Conservation (phyloP, 2,888 invertebrate genomes). For the Yponomeuta evonymella region DNA sequence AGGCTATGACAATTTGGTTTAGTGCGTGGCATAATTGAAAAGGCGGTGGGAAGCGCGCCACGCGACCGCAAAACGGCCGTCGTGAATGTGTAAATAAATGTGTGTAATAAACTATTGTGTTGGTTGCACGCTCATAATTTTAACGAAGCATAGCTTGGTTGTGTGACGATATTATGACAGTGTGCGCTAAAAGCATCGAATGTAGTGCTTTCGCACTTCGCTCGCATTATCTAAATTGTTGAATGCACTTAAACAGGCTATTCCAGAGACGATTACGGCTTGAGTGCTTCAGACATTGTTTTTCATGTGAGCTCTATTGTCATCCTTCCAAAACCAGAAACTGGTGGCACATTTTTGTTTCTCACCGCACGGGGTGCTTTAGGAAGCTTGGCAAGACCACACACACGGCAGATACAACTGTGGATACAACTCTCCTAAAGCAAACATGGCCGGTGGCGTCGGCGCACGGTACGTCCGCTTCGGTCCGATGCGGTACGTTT, state of each 20-base stretch:
- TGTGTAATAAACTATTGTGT: slow-evolving; percentile 56
- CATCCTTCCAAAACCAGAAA: not conserved
- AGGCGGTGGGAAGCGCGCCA: slow-evolving; percentile 62
- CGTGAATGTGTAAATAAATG: slow-evolving; percentile 41
- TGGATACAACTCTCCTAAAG: slow-evolving; percentile 48
- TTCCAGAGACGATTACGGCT: slow-evolving; percentile 24
- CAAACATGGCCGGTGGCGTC: slow-evolving; percentile 57
- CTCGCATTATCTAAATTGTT: slow-evolving; percentile 62
- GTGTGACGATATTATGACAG: slow-evolving; percentile 26
- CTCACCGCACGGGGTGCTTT: not conserved
- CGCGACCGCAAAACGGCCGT: slow-evolving; percentile 56
- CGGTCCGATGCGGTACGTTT: slow-evolving; percentile 46
- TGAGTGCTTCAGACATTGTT: slow-evolving; percentile 9
- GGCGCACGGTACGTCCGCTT: slow-evolving; percentile 40
- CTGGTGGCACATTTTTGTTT: slow-evolving; percentile 4
- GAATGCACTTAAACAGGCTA: slow-evolving; percentile 53
- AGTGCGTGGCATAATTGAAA: slow-evolving; percentile 63
- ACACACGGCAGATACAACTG: slow-evolving; percentile 48
- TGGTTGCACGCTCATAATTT: slow-evolving; percentile 42
- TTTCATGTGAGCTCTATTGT: not conserved
- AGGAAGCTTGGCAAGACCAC: slow-evolving; percentile 44
- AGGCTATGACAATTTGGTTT: slow-evolving; percentile 62
- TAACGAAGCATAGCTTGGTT: slow-evolving; percentile 42
- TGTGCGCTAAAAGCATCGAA: slow-evolving; percentile 43
- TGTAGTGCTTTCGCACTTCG: slow-evolving; percentile 45